Conservation (phyloP, 2,797 vertebrate genomes). For the Urosaurus nigricauda region DNA sequence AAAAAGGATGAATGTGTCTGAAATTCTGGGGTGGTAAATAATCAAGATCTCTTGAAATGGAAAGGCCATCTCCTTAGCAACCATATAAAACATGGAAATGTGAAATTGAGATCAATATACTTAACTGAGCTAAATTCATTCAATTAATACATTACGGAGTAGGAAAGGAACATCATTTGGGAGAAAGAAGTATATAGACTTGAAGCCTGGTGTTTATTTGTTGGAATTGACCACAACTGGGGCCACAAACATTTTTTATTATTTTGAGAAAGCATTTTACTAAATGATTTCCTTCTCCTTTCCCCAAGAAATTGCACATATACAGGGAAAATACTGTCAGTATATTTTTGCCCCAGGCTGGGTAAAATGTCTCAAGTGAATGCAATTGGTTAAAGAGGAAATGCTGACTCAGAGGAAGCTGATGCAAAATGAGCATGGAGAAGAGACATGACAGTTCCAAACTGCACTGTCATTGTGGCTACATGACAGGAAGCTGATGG, state of each 20-base stretch:
- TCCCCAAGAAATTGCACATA: neutral
- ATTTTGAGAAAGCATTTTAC: neutral
- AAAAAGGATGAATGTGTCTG: conserved; percentile 16
- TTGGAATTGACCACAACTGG: neutral
- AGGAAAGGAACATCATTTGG: neutral
- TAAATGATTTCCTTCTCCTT: too few relatives aligned
- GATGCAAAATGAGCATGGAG: too few relatives aligned
- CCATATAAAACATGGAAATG: conserved; percentile 22
- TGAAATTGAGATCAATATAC: conserved; percentile 30
- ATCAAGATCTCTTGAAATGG: conserved; percentile 16
- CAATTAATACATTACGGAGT: neutral
- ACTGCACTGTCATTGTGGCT: too few relatives aligned
- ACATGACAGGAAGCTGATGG: too few relatives aligned
- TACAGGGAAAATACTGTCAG: too few relatives aligned
- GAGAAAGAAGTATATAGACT: neutral
- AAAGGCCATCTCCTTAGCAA: conserved; percentile 32
- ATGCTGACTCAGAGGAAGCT: too few relatives aligned
- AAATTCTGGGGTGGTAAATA: conserved; percentile 22
- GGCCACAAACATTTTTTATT: neutral
- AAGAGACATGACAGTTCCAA: too few relatives aligned
- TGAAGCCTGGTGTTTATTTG: neutral
- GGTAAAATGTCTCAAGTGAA: too few relatives aligned
- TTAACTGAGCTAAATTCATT: conserved; percentile 14
- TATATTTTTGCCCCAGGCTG: too few relatives aligned
- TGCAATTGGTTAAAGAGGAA: too few relatives aligned